These are phyloP conservation scores for Dasysyrphus tricinctus DNA, from an alignment of 2,888 invertebrate genomes.

Conservation along the genomic window DNA sequence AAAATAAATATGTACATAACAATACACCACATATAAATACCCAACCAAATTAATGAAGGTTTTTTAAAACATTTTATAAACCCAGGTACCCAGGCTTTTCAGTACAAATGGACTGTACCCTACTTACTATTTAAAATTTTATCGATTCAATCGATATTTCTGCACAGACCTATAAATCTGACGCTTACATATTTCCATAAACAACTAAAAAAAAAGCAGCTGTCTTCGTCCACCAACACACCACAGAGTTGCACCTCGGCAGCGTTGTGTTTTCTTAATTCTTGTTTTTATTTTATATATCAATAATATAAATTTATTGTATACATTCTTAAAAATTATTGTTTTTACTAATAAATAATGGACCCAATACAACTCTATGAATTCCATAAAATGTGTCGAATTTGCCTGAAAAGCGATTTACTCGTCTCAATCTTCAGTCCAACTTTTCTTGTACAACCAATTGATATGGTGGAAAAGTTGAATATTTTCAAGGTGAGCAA, in stretches of 20 bases:
- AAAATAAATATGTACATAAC: no score
- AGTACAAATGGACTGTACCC: background rate
- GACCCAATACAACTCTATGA: conserved; percentile 71
- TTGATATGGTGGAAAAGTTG: conserved; percentile 79
- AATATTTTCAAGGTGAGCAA: conserved; percentile 78
- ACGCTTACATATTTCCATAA: conserved; percentile 51
- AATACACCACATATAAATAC: no score
- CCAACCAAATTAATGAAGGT: no score
- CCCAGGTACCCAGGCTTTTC: no score
- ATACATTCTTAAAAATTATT: background rate
- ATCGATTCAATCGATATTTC: conserved; percentile 36
- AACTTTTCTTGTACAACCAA: conserved; percentile 78
- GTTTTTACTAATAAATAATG: conserved; percentile 46
- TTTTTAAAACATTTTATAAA: no score
- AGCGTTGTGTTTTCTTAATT: conserved; percentile 58
- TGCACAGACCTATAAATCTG: conserved; percentile 40
- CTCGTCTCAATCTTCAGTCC: conserved; percentile 79
- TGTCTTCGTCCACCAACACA: conserved; percentile 49
- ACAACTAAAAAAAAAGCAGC: conserved; percentile 53
- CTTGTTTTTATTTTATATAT: conserved; percentile 49
- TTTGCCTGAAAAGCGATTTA: conserved; percentile 79
- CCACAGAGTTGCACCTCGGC: conserved; percentile 54
- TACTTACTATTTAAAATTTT: background rate
- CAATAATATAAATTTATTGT: background rate
- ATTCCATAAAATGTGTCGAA: conserved; percentile 79